Base-by-base conservation (phyloP, 2,888 invertebrate genomes). In the Antitype chi region DNA sequence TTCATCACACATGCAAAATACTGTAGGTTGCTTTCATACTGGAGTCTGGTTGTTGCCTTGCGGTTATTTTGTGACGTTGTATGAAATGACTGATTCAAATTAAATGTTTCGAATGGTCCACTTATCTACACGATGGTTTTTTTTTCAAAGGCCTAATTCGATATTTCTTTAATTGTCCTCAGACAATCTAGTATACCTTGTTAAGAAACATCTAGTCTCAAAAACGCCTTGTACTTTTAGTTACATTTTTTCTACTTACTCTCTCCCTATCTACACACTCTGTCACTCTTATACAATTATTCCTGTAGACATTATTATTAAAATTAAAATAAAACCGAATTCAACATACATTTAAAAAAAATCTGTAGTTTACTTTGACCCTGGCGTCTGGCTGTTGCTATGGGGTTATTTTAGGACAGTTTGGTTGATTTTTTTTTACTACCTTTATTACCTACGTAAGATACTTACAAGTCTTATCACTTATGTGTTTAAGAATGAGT, bases 151-250 rank as follows among this genome's bases (percentile, higher is more conserved):
- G 5, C 8, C 49, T 47, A 47, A 75, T 20, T 60, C 9, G 28
- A 23, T 43, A 43, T 76, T 25, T 43, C 20, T 2, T 7, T 47
- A 73, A 70, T 57, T 70, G 20, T 70, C n/a, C 6, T 60, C 15
- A 17, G 15, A 23, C 43, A 74, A 73, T 74, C 52, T 0, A 38
- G 38, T 6, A 38, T 28, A 43, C 43, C 9, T 43, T 25, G 49
- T n/a, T 38, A 11, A 9, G 43, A 47, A 47, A 13, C 32, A 38
- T 73, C 23, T 60, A 52, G 23, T 11, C 28, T 28, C 9, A n/a
- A n/a, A 70, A 52, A 28, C 17, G 17, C 25, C 17, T 59, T 59
- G n/a, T 23, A 43, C 17, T 8, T 28, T 60, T 28, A 74, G 11
- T 73, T n/a, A 7, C 28, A 70, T 73, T n/a, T 47, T 63, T 20